A percentile compares a stretch with the other conserved stretches of the same genome.
These are phyloP conservation scores for Promerops cafer DNA, from an alignment of 2,113 vertebrate genomes.

Conservation along the genomic window DNA sequence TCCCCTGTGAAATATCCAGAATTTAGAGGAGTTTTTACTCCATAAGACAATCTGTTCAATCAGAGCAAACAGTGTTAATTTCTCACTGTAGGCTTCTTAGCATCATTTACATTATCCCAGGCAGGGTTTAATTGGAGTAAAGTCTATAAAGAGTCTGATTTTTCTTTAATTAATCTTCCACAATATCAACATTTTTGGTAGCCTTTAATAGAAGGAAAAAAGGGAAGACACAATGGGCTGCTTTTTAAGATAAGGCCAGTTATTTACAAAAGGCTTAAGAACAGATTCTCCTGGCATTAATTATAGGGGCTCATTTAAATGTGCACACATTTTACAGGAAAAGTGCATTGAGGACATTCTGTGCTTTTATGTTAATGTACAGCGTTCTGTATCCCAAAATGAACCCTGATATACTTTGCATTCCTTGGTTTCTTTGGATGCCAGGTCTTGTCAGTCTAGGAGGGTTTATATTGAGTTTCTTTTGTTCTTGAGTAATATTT, in stretches of 20 bases:
- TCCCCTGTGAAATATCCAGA: background rate
- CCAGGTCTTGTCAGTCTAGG: background rate
- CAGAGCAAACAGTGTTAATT: background rate
- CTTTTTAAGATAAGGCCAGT: background rate
- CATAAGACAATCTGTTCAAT: background rate
- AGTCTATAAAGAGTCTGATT: background rate
- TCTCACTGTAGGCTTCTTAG: background rate
- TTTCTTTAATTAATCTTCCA: background rate
- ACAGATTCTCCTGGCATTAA: background rate
- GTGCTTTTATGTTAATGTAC: background rate
- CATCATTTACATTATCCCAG: background rate
- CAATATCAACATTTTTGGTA: background rate
- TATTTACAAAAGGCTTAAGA: background rate
- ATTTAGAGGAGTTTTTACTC: background rate
- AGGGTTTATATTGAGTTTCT: slow-evolving; percentile 18
- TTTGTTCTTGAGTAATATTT: slow-evolving; percentile 25
- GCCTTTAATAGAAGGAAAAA: background rate
- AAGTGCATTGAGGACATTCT: background rate
- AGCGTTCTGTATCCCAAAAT: background rate
- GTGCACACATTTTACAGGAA: background rate
- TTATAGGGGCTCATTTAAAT: background rate
- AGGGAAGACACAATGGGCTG: background rate
- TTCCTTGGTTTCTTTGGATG: background rate
- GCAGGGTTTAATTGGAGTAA: background rate
- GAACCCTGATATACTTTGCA: background rate